Base-by-base conservation (phyloP, 2,888 invertebrate species). In the Apomyelois bistriatella region DNA sequence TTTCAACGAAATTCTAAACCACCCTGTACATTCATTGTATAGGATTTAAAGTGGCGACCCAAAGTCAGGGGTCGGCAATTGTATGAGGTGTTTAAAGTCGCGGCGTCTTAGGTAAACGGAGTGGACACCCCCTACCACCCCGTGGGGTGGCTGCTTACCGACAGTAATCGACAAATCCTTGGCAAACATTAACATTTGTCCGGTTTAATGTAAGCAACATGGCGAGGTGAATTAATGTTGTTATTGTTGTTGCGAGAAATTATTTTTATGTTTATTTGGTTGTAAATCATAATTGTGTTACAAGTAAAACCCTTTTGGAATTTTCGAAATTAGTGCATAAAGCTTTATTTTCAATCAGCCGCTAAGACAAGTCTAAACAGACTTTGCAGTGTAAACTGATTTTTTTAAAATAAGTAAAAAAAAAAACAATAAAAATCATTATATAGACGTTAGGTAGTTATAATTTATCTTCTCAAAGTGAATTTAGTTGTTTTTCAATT, bases 81-180 rank as follows among this genome's bases (percentile, higher is more conserved):
- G 70, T 69, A 73, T 71, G 79, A 83, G 79, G 83, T 84, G 83
- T 79, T 79, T 76, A 77, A 79, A 74, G 74, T 70, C 68, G 61
- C 55, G 59, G 65, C 72, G 69, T 79, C 81, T 82, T 85, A 84
- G 78, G 78, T 81, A 81, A 81, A 81, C 82, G 77, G 69, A 70
- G 69, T 72, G 66, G 67, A 64, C 59, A 56, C 51, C 58, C 69
- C 68, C 60, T 61, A 60, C 56, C 59, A 57, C 56, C 55, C 40
- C 57, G 59, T 32, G 46, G 32, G 42, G 28, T 22, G 30, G 15
- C 12, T 40, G 60, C 67, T 65, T 59, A 56, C 59, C 35, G 66
- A 61, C 61, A 63, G 65, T 68, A 70, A 71, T 74, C 70, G 70
- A 72, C 68, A 67, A 74, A 75, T 67, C 67, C 65, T 59, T 59